A percentile compares a stretch with the other conserved stretches of the same genome.
Evolutionary conservation across 2,888 invertebrate genomes (phyloP).

Genomic region (Gisinianus flammeolus): DNA sequence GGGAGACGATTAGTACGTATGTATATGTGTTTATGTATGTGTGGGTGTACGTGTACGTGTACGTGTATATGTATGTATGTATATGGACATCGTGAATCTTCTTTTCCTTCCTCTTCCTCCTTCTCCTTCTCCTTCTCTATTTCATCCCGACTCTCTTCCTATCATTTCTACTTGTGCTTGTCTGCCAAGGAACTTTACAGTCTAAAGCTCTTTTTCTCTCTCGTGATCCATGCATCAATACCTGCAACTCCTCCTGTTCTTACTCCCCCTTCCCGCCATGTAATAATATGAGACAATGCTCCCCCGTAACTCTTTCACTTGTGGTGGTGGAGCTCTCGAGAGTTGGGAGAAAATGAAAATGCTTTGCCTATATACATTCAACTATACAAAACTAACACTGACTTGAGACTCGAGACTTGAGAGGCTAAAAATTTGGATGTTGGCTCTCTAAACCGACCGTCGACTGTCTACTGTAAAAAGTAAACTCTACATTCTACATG

Average conservation of each 20-base stretch:
- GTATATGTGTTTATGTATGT: neutral
- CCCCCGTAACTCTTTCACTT: too few species aligned
- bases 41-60: neutral
- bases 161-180: neutral
- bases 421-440: too few species aligned
- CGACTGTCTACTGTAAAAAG: too few species aligned
- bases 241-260: too few species aligned
- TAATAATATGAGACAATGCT: too few species aligned
- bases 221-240: neutral
- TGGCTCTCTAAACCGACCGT: too few species aligned
- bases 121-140: neutral
- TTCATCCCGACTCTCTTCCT: neutral
- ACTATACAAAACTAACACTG: too few species aligned
- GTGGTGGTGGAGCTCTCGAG: neutral
- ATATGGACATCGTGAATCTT: neutral
- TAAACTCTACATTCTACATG: too few species aligned
- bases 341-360: too few species aligned
- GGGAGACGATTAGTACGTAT: conserved; percentile 19
- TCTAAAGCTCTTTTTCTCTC: neutral
- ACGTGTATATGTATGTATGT: neutral
- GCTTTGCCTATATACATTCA: too few species aligned
- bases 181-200: neutral
- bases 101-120: neutral
- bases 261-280: too few species aligned
- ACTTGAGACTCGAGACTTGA: too few species aligned